Conservation (phyloP, 1,140 invertebrate genomes). For the Eupristina koningsbergeri region DNA sequence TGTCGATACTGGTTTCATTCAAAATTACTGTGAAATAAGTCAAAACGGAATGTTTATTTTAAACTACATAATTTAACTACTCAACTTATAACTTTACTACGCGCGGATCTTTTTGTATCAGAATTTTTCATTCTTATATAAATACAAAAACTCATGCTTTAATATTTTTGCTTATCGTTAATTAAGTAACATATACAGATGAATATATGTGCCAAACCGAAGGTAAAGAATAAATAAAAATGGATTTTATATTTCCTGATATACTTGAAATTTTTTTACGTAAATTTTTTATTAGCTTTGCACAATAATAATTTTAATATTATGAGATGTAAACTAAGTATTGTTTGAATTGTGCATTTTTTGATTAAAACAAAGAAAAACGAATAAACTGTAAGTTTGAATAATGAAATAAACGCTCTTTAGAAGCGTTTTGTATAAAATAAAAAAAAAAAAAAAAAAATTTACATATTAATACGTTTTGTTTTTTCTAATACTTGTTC, state of each 20-base stretch:
- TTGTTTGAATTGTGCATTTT: too few relatives aligned
- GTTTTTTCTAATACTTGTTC: too few relatives aligned
- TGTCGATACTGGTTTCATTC: background rate
- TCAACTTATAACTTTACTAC: background rate
- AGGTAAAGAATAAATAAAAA: slow-evolving; percentile 26
- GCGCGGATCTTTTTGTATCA: background rate
- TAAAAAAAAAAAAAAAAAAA: too few relatives aligned
- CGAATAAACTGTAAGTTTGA: too few relatives aligned
- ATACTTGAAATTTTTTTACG: background rate
- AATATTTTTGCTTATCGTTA: background rate
- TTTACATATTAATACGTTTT: too few relatives aligned
- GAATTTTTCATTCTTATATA: background rate
- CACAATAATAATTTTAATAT: too few relatives aligned
- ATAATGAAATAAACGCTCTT: too few relatives aligned
- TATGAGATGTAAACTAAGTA: background rate
- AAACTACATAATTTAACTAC: background rate
- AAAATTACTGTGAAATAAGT: background rate
- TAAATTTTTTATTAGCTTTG: background rate
- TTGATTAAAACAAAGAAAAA: too few relatives aligned
- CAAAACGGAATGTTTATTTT: background rate
- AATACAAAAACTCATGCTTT: background rate
- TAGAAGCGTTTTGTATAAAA: too few relatives aligned
- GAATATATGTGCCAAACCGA: background rate
- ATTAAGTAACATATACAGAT: background rate
- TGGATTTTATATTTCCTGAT: background rate